phyloP scores from a whole-genome alignment of 2,888 invertebrate species.

The Epirrita christyi region DNA sequence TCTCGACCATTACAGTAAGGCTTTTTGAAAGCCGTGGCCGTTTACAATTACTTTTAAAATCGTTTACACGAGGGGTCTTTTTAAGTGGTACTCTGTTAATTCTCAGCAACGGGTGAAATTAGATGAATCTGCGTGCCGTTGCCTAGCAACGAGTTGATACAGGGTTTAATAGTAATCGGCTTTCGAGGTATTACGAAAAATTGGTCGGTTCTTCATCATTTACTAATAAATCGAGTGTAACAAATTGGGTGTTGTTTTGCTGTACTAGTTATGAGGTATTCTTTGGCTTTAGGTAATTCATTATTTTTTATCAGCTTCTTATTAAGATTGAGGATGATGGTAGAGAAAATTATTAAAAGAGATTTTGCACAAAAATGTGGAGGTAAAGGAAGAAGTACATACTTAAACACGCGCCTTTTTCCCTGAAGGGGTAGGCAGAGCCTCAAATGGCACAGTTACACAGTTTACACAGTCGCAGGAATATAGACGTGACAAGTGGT shows the following conservation, averaged over 20 bases:
- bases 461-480: too few species aligned
- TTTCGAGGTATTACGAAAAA: slow-evolving; percentile 14
- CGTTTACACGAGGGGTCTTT: slow-evolving; percentile 28
- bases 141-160: slow-evolving; percentile 56
- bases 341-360: slow-evolving; percentile 2
- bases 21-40: slow-evolving; percentile 23
- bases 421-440: too few species aligned
- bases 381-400: too few species aligned
- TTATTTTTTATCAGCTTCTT: slow-evolving; percentile 29
- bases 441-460: too few species aligned
- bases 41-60: slow-evolving; percentile 32
- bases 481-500: too few species aligned
- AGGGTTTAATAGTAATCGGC: slow-evolving; percentile 8
- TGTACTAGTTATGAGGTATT: neutral
- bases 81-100: slow-evolving; percentile 33
- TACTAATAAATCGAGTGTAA: slow-evolving; percentile 22
- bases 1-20: slow-evolving; percentile 23
- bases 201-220: slow-evolving; percentile 15
- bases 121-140: slow-evolving; percentile 65
- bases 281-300: slow-evolving; percentile 18
- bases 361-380: too few species aligned
- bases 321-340: neutral
- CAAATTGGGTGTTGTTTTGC: slow-evolving; percentile 22
- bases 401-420: too few species aligned
- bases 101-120: slow-evolving; percentile 61